Evolutionary conservation across 2,888 invertebrate genomes (phyloP).

Genomic region (Tiliacea aurago): DNA sequence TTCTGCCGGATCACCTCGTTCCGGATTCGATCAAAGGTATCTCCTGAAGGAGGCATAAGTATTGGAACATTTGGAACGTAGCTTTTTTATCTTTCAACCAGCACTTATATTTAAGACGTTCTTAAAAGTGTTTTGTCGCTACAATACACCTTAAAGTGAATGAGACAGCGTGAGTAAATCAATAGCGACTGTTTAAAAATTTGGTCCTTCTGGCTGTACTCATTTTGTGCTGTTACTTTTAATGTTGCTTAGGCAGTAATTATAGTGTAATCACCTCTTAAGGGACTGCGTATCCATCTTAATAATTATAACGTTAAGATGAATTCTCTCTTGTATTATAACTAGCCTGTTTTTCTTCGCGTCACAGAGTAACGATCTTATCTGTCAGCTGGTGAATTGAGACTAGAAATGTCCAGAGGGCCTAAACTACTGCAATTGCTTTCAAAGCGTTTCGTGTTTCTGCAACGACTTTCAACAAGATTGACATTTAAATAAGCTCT

Average conservation of each 20-base stretch:
- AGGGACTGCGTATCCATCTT: conserved; percentile 15
- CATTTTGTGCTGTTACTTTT: background rate
- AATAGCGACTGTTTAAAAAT: background rate
- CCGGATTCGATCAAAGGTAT: too few relatives aligned
- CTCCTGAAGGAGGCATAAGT: too few relatives aligned
- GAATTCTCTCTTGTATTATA: background rate
- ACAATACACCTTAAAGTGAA: background rate
- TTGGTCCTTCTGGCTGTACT: conserved; percentile 17
- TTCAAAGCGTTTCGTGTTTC: too few relatives aligned
- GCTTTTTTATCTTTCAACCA: background rate
- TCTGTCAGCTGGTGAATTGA: too few relatives aligned
- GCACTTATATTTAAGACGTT: background rate
- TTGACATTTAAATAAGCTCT: too few relatives aligned
- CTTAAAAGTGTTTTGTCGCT: background rate
- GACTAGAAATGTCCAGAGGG: too few relatives aligned
- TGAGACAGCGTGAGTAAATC: conserved; percentile 2
- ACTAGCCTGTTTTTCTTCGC: background rate
- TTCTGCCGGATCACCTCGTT: too few relatives aligned
- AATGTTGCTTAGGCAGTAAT: conserved; percentile 27
- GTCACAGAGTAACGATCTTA: too few relatives aligned
- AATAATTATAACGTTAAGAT: conserved; percentile 28
- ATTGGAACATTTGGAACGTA: background rate
- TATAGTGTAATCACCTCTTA: conserved; percentile 30
- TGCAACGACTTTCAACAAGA: too few relatives aligned
- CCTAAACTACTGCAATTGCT: too few relatives aligned